Conservation (phyloP, 2,113 vertebrate genomes). For the Typhlomys cinereus region DNA sequence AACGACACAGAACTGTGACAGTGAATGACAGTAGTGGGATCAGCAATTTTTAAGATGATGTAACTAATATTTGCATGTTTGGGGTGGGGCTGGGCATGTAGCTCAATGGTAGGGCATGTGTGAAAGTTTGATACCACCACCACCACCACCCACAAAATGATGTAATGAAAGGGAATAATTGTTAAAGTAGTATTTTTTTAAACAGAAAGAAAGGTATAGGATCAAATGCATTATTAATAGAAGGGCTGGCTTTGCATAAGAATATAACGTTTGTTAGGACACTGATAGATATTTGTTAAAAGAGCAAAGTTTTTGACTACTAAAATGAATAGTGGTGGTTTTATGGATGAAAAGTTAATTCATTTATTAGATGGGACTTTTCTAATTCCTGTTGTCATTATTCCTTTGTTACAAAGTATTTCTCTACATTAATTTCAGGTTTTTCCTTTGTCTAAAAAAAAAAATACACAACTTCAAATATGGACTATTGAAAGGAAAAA, state of each 20-base stretch:
- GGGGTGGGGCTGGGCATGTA: not conserved
- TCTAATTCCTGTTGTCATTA: not conserved
- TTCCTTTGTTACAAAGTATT: not conserved
- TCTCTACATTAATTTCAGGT: not conserved
- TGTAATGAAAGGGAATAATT: not conserved
- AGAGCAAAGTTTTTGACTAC: not conserved
- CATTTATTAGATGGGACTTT: not conserved
- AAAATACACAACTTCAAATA: conserved; percentile 35
- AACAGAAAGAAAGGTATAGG: not conserved
- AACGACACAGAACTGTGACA: not conserved
- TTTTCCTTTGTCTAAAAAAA: conserved; percentile 9
- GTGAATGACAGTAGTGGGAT: not conserved
- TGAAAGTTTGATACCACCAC: no score
- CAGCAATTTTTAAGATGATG: not conserved
- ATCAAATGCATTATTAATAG: not conserved
- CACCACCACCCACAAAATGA: not conserved
- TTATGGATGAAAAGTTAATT: not conserved
- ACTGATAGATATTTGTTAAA: not conserved
- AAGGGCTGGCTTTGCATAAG: not conserved
- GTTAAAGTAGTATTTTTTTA: not conserved
- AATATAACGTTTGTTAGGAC: not conserved
- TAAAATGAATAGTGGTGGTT: not conserved
- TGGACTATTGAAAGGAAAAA: not conserved
- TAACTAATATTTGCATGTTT: not conserved
- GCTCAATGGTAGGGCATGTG: not conserved